Percentiles rank a stretch among this genome's conserved stretches.
Evolutionary conservation across 2,113 vertebrate species (phyloP).

Genomic region (Brachyistius frenatus): DNA sequence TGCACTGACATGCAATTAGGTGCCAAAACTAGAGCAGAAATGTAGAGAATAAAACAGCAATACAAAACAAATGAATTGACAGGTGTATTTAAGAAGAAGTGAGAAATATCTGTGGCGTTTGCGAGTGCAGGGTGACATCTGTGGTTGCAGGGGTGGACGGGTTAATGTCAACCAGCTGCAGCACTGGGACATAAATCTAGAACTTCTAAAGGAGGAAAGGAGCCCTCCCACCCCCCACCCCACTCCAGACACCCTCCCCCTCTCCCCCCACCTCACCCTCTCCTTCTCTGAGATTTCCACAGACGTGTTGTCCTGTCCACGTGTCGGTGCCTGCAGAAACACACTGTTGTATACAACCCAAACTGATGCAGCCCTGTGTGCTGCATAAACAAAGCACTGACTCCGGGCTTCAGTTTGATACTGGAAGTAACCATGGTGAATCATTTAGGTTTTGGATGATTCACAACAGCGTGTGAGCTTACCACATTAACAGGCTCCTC

Average conservation of each 20-base stretch:
- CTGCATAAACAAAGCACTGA: slow-evolving; percentile 43
- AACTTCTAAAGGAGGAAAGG: slow-evolving; percentile 49
- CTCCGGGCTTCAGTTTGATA: slow-evolving; percentile 28
- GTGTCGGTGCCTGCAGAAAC: slow-evolving; percentile 62
- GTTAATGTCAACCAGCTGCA: slow-evolving; percentile 76
- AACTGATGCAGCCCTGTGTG: slow-evolving; percentile 31
- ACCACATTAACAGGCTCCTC: slow-evolving; percentile 13
- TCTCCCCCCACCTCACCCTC: not conserved
- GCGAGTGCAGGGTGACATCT: slow-evolving; percentile 13
- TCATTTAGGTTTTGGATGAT: slow-evolving; percentile 26
- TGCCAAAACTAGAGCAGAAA: not conserved
- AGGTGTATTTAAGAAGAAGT: not conserved
- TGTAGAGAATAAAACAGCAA: not conserved
- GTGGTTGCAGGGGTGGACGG: slow-evolving; percentile 33
- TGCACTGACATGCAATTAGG: no score
- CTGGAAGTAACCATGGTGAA: slow-evolving; percentile 22
- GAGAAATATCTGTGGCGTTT: not conserved
- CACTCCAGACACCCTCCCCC: not conserved
- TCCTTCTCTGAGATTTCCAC: slow-evolving; percentile 49
- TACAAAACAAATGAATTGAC: not conserved
- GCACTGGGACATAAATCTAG: slow-evolving; percentile 61
- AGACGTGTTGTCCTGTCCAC: slow-evolving; percentile 65
- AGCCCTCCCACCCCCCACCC: not conserved
- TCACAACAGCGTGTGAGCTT: slow-evolving; percentile 19
- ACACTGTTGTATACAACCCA: slow-evolving; percentile 46